Percentiles rank a stretch among this genome's conserved stretches.
These are phyloP conservation scores for Tanypteryx hageni DNA, from an alignment of 2,888 invertebrate genomes.

Conservation along the genomic window DNA sequence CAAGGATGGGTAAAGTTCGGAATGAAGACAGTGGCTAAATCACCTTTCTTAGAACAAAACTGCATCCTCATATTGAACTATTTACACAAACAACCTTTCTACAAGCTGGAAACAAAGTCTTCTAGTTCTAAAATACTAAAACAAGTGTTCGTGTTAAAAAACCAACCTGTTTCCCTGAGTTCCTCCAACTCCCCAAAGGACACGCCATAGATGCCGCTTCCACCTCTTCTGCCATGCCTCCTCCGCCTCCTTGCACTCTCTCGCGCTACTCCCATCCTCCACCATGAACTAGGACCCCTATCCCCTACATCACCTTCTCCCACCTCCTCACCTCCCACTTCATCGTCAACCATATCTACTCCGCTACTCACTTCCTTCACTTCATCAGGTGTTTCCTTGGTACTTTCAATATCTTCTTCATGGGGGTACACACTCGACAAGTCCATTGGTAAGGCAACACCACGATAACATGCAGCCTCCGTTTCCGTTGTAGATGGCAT, in stretches of 20 bases:
- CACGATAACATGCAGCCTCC: slow-evolving; percentile 81
- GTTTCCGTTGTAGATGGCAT: slow-evolving; percentile 67
- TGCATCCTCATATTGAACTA: too few species aligned
- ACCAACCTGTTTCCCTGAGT: slow-evolving; percentile 65
- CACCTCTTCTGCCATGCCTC: not conserved
- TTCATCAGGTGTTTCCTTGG: slow-evolving; percentile 66
- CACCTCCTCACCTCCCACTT: slow-evolving; percentile 65
- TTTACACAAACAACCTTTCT: too few species aligned
- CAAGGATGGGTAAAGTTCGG: too few species aligned
- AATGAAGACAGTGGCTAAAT: too few species aligned
- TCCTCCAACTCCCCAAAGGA: slow-evolving; percentile 65
- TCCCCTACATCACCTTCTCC: slow-evolving; percentile 15
- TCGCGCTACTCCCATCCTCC: slow-evolving; percentile 36
- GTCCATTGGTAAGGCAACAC: slow-evolving; percentile 84
- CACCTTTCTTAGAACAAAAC: too few species aligned
- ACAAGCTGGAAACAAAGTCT: too few species aligned
- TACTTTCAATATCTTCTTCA: slow-evolving; percentile 70
- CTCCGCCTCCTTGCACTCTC: slow-evolving; percentile 25
- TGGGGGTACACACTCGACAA: slow-evolving; percentile 83
- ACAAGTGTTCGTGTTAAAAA: not conserved
- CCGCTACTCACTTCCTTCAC: slow-evolving; percentile 50
- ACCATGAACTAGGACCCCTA: slow-evolving; percentile 40
- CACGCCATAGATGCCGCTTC: slow-evolving; percentile 35
- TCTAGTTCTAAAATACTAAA: too few species aligned
- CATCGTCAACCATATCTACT: slow-evolving; percentile 67